Evolutionary conservation across 2,888 invertebrate species (phyloP).

Genomic region (Troides oblongomaculatus): DNA sequence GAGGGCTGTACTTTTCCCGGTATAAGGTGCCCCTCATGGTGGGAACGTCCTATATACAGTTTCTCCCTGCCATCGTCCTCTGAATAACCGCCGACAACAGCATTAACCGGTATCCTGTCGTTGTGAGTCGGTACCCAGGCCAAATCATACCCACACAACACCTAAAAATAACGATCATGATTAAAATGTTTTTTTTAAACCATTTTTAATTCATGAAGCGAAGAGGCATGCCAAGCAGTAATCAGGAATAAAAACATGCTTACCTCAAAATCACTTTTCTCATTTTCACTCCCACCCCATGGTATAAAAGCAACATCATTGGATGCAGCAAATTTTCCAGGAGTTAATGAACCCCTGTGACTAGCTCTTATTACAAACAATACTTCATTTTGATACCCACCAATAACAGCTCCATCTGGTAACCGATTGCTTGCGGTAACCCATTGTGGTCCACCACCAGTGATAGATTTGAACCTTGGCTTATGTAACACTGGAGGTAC

Average conservation of each 20-base stretch:
- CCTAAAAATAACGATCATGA: constrained; percentile 40
- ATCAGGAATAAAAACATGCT: constrained; percentile 16
- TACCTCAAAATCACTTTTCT: constrained; percentile 85
- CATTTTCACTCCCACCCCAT: constrained; percentile 88
- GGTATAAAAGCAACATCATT: constrained; percentile 85
- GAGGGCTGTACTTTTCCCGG: constrained; percentile 87
- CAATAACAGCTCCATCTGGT: constrained; percentile 85
- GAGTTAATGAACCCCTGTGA: constrained; percentile 87
- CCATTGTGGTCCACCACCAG: constrained; percentile 81
- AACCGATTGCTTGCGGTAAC: constrained; percentile 80
- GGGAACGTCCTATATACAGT: constrained; percentile 84
- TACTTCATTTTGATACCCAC: constrained; percentile 82
- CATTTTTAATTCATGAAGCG: neutral
- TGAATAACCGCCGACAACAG: constrained; percentile 82
- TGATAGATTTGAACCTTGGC: constrained; percentile 40
- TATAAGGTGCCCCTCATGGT: constrained; percentile 84
- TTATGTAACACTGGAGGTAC: constrained; percentile 39
- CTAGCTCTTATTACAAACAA: constrained; percentile 84
- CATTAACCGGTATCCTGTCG: constrained; percentile 83
- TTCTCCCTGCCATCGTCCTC: constrained; percentile 62
- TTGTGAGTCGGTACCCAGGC: constrained; percentile 77
- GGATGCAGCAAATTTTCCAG: constrained; percentile 87
- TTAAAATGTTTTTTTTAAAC: neutral
- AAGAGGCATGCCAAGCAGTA: neutral
- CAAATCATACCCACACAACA: constrained; percentile 59